Percentiles rank a stretch among this genome's conserved stretches.
phyloP scores from a whole-genome alignment of 2,888 invertebrate species.

The Zonitis immaculata region DNA sequence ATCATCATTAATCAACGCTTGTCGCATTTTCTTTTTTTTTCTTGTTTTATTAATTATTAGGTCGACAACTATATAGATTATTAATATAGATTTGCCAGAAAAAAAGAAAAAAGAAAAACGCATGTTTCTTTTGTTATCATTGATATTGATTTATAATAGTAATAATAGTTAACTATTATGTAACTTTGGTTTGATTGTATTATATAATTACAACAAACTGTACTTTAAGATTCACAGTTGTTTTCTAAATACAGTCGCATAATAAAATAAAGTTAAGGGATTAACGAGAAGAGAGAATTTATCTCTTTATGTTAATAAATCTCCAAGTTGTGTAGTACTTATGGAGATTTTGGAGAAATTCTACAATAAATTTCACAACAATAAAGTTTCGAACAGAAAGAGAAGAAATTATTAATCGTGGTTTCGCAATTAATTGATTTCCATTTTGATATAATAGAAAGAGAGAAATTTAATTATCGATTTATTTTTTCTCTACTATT shows the following conservation, averaged over 20 bases:
- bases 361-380: no score
- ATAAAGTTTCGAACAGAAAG: no score
- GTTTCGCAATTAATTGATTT: no score
- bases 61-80: no score
- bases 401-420: no score
- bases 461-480: slow-evolving; percentile 1
- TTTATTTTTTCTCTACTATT: not conserved
- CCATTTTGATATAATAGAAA: no score
- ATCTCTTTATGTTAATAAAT: slow-evolving; percentile 4
- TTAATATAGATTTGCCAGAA: no score
- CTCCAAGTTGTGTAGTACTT: not conserved
- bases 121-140: not conserved
- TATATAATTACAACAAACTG: slow-evolving; percentile 6
- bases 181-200: slow-evolving; percentile 1
- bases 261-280: not conserved
- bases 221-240: slow-evolving; percentile 2
- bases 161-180: not conserved
- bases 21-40: no score
- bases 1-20: not conserved
- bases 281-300: not conserved
- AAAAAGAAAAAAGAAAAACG: no score
- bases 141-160: not conserved
- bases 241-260: not conserved
- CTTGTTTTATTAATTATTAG: no score
- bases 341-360: not conserved